A percentile compares a stretch with the other conserved stretches of the same genome.
phyloP scores from a whole-genome alignment of 2,113 vertebrate genomes.

The Fregetta grallaria region DNA sequence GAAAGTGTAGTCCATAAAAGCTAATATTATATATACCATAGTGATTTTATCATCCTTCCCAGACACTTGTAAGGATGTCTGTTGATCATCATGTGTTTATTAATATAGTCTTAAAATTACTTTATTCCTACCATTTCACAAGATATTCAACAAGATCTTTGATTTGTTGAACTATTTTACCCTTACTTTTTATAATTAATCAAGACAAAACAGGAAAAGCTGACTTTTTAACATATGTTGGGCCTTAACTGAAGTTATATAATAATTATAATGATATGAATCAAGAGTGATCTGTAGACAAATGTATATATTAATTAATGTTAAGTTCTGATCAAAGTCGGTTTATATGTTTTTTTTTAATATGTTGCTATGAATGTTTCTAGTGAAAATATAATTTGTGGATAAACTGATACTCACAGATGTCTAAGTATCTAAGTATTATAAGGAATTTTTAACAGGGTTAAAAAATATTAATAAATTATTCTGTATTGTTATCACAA shows the following conservation, averaged over 20 bases:
- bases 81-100: background rate
- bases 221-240: background rate
- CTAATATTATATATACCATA: background rate
- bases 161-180: background rate
- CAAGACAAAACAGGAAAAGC: background rate
- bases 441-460: background rate
- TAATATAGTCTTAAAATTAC: background rate
- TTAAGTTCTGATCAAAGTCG: background rate
- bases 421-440: background rate
- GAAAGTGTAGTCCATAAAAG: background rate
- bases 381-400: background rate
- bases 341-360: background rate
- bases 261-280: background rate
- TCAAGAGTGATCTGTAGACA: background rate
- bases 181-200: background rate
- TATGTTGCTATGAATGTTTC: background rate
- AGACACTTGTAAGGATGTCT: background rate
- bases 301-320: background rate
- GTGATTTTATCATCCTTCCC: background rate
- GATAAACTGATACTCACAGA: background rate
- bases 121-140: background rate
- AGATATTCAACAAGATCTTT: background rate
- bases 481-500: background rate
- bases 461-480: background rate
- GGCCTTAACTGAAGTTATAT: background rate